Evolutionary conservation across 2,113 vertebrate species (phyloP).

Genomic region (Sarotherodon lohbergeri): DNA sequence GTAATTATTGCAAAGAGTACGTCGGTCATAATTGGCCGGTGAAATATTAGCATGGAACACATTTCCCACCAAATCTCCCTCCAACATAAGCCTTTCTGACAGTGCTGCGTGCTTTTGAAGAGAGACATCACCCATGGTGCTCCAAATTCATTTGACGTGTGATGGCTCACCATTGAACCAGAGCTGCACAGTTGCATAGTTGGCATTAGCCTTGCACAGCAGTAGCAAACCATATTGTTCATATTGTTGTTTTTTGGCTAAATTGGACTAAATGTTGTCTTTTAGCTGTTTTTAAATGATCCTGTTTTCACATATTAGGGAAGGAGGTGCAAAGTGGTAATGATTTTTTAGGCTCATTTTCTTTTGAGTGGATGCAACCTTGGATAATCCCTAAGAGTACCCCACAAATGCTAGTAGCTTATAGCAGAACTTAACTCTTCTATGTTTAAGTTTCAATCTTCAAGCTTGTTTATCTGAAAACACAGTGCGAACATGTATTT

Average conservation of each 20-base stretch:
- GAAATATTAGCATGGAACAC: neutral
- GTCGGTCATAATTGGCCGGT: neutral
- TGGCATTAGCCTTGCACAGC: neutral
- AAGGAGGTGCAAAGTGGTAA: neutral
- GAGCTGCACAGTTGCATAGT: neutral
- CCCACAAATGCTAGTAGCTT: neutral
- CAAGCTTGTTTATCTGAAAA: neutral
- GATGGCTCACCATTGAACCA: slow-evolving; percentile 21
- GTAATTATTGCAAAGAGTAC: neutral
- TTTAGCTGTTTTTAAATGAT: neutral
- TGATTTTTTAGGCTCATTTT: neutral
- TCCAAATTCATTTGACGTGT: slow-evolving; percentile 38
- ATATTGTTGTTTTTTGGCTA: neutral
- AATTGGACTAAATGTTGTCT: neutral
- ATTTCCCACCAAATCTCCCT: slow-evolving; percentile 3
- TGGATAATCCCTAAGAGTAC: neutral
- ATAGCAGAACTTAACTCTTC: slow-evolving; percentile 3
- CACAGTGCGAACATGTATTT: neutral
- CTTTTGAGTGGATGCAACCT: neutral
- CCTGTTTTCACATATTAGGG: neutral
- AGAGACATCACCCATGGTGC: slow-evolving; percentile 33
- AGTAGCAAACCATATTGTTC: neutral
- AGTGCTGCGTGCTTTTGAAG: slow-evolving; percentile 21
- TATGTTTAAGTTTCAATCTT: slow-evolving; percentile 8
- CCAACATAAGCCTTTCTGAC: slow-evolving; percentile 22